These are phyloP conservation scores for Chouioia cunea DNA, from an alignment of 2,888 invertebrate species.

Conservation along the genomic window DNA sequence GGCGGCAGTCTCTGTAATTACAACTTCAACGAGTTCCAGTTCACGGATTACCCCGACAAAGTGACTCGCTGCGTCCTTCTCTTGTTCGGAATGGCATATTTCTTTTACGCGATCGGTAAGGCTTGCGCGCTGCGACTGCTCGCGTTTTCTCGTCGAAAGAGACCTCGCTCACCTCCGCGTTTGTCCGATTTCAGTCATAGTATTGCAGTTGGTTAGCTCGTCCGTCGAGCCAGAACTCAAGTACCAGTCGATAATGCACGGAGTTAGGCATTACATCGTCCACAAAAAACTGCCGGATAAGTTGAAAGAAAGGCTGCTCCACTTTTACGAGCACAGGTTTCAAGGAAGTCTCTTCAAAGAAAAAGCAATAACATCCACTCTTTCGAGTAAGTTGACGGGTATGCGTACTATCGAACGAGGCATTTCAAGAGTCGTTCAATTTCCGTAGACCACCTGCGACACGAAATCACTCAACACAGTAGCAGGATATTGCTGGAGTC, in stretches of 20 bases:
- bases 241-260: constrained; percentile 71
- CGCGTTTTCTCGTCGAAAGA: no score
- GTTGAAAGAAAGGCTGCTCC: constrained; percentile 71
- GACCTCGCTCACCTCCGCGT: no score
- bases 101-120: constrained; percentile 60
- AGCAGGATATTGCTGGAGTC: constrained; percentile 60
- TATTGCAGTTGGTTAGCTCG: constrained; percentile 67
- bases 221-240: constrained; percentile 67
- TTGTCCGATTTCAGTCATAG: constrained; percentile 62
- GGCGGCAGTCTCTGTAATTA: constrained; percentile 59
- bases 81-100: constrained; percentile 56
- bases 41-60: constrained; percentile 53
- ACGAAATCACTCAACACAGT: constrained; percentile 60
- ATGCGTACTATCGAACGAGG: no score
- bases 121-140: background rate
- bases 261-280: constrained; percentile 73
- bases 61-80: constrained; percentile 55
- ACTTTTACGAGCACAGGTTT: constrained; percentile 73
- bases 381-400: constrained; percentile 71
- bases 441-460: constrained; percentile 55
- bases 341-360: constrained; percentile 74
- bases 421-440: background rate
- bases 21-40: constrained; percentile 52
- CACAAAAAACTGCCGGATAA: constrained; percentile 72
- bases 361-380: constrained; percentile 69